Evolutionary conservation across 2,797 vertebrate genomes (phyloP).

Genomic region (Miichthys miiuy): DNA sequence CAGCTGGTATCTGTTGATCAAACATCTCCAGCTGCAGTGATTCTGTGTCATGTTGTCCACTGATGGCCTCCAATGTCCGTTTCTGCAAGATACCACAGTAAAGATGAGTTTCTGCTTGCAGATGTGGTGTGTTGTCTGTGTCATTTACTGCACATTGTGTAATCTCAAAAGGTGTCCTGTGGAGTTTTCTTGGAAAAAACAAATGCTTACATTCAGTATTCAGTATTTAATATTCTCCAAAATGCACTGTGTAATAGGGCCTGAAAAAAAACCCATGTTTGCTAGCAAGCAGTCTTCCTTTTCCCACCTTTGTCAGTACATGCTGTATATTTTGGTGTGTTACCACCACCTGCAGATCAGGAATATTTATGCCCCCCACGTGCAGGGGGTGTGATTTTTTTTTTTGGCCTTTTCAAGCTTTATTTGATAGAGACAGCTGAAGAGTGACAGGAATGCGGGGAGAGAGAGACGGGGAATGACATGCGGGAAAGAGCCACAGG

Average conservation of each 20-base stretch:
- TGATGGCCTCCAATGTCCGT: slow-evolving; percentile 58
- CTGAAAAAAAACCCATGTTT: neutral
- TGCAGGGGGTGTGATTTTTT: too few species aligned
- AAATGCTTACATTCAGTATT: neutral
- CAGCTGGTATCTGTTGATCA: slow-evolving; percentile 53
- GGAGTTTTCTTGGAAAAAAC: neutral
- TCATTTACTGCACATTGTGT: neutral
- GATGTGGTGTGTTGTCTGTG: neutral
- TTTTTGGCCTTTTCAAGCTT: too few species aligned
- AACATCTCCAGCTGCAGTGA: slow-evolving; percentile 85
- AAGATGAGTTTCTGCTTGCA: neutral
- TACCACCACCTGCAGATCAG: neutral
- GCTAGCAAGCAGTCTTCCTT: neutral
- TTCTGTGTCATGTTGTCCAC: slow-evolving; percentile 75
- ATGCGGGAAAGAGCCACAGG: too few species aligned
- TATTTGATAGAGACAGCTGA: too few species aligned
- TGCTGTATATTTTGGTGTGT: neutral
- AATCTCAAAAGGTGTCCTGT: neutral
- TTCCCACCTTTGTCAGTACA: neutral
- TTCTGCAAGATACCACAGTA: slow-evolving; percentile 58
- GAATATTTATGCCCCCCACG: neutral
- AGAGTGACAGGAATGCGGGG: too few species aligned
- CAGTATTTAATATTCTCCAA: neutral
- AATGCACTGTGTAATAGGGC: neutral
- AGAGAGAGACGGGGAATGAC: too few species aligned